Base-by-base conservation (phyloP, 1,140 invertebrate genomes). In the Platyura marginata region DNA sequence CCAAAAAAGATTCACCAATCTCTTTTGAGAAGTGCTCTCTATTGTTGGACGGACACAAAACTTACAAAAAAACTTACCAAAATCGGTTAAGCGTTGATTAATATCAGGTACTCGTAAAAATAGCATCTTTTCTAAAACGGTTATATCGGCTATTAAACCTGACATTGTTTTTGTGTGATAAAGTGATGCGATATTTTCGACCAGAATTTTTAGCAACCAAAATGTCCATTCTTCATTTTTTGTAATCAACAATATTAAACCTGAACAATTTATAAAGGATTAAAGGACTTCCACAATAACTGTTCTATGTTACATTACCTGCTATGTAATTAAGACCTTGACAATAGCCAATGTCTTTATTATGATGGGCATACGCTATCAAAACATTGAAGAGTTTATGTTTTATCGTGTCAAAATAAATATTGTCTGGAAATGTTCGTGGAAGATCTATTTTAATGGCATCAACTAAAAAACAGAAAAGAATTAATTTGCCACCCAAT, bases 321-420 rank as follows among this genome's bases (percentile, higher is more conserved):
- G 84, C 86, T 51, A 94, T 87, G 55, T 91, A 94, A 66, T 93
- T 93, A 33, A 93, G 63, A 35, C 90, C 90, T 74, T 94, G 90
- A 57, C 89, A 93, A 59, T 95, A 95, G 42, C 87, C 87, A 49
- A 92, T 77, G 47, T 75, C 72, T 49, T 71, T 70, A 62, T 92
- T 92, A 47, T 88, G 79, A 58, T 88, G 79, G 41, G 86, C 83
- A 67, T 90, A 87, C n/a, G 88, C 84, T 46, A 81, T 69, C 41
- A 94, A 65, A 51, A 93, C 75, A 66, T 91, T 85, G 49, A 75
- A 87, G 13, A 95, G 64, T 51, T 81, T 75, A 48, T 75, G 66
- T 45, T 83, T 78, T 48, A 78, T 75, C 45, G 74, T 74, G 47
- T 78, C 77, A 55, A 93, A 93, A 60, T 82, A 87, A 52, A 93